These are phyloP conservation scores for Aurelia sp. DNA, from an alignment of 30 jellyfish, hydroid and myxozoan genomes.

Conservation along the genomic window DNA sequence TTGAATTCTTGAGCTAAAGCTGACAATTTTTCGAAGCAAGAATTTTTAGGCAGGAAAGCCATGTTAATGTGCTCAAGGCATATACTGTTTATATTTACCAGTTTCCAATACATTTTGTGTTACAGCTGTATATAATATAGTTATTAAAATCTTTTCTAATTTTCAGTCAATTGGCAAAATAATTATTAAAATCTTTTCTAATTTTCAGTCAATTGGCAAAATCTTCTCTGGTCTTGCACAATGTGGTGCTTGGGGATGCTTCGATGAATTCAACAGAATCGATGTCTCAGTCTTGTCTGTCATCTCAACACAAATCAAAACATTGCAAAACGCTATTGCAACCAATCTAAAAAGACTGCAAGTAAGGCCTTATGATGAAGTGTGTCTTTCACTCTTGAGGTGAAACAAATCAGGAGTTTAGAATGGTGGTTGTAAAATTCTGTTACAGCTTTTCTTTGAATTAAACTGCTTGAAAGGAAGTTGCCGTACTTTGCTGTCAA, in stretches of 20 bases:
- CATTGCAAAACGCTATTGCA: conserved; percentile 93
- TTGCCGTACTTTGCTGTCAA: no score
- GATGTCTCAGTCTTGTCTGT: conserved; percentile 98
- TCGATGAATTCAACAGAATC: conserved; percentile 98
- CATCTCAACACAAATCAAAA: conserved; percentile 97
- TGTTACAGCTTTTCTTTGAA: no score
- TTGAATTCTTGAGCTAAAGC: no score
- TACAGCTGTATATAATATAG: no score
- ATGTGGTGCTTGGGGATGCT: conserved; percentile 99
- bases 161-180: conserved; percentile 98
- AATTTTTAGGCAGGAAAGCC: no score
- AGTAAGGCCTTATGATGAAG: conserved; percentile 48
- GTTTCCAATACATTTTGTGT: no score
- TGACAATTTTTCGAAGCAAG: no score
- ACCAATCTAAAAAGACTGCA: conserved; percentile 89
- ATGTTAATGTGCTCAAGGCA: no score
- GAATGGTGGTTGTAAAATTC: neutral
- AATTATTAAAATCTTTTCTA: neutral
- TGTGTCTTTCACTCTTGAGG: neutral
- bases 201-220: conserved; percentile 96
- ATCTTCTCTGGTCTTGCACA: conserved; percentile 99
- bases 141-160: neutral
- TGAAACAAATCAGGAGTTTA: neutral
- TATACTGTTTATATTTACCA: no score
- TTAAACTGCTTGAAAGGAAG: no score